These are phyloP conservation scores for Meghimatium bilineatum DNA, from an alignment of 2,888 invertebrate species.

Conservation along the genomic window DNA sequence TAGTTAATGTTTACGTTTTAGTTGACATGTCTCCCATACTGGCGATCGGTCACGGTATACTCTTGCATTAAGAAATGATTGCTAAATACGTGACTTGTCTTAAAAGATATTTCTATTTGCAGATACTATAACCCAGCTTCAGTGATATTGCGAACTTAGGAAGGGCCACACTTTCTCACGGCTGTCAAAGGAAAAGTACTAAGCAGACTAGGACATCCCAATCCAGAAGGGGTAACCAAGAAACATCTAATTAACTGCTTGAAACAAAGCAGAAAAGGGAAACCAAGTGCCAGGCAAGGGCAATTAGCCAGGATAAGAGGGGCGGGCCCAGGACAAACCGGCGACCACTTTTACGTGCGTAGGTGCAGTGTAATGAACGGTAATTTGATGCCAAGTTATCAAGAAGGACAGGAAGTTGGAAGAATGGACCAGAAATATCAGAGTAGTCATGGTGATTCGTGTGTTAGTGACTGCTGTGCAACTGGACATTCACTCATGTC, in stretches of 20 bases:
- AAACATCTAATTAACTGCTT: background rate
- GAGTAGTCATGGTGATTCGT: slow-evolving; percentile 9
- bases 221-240: background rate
- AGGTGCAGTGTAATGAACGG: slow-evolving; percentile 13
- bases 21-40: too few species aligned
- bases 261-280: background rate
- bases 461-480: background rate
- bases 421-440: slow-evolving; percentile 18
- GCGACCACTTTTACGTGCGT: background rate
- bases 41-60: too few species aligned
- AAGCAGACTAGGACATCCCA: slow-evolving; percentile 1
- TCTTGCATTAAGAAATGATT: too few species aligned
- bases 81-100: too few species aligned
- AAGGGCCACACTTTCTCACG: slow-evolving; percentile 9
- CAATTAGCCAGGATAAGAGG: slow-evolving; percentile 37
- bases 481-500: slow-evolving; percentile 36
- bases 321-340: slow-evolving; percentile 6
- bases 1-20: too few species aligned
- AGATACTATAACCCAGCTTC: background rate
- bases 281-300: slow-evolving; percentile 17
- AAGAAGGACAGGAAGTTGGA: background rate
- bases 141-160: background rate
- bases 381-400: slow-evolving; percentile 12
- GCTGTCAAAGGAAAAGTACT: background rate
- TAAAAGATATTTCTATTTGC: background rate